Percentiles rank a stretch among this genome's conserved stretches.
These are phyloP conservation scores for Polylopha cassiicola DNA, from an alignment of 2,888 invertebrate genomes.

Conservation along the genomic window DNA sequence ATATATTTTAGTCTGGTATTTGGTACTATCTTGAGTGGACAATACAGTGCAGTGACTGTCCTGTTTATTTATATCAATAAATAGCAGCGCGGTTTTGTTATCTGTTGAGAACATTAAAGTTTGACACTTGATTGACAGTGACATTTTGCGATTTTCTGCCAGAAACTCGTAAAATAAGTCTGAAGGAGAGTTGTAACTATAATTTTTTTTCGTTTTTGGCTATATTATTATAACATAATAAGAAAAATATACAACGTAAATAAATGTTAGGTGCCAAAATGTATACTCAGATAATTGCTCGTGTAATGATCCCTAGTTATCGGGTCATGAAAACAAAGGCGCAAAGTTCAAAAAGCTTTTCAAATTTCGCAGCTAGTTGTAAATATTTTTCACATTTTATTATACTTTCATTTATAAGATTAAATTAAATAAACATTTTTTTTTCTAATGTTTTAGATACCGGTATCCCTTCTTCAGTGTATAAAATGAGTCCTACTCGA, in stretches of 20 bases:
- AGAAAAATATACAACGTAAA: slow-evolving; percentile 6
- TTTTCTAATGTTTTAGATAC: no score
- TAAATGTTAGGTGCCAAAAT: slow-evolving; percentile 9
- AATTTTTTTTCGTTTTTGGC: background rate
- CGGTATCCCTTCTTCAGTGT: slow-evolving; percentile 4
- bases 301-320: slow-evolving; percentile 11
- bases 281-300: slow-evolving; percentile 6
- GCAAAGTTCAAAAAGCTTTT: slow-evolving; percentile 26
- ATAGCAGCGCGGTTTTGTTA: no score
- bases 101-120: no score
- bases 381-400: slow-evolving; percentile 5
- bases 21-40: no score
- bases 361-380: slow-evolving; percentile 27
- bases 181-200: no score
- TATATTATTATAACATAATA: background rate
- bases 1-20: no score
- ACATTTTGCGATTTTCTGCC: no score
- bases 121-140: no score
- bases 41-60: no score
- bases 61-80: no score
- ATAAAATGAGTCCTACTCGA: slow-evolving; percentile 2
- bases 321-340: slow-evolving; percentile 3
- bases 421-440: background rate
- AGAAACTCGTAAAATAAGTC: no score
- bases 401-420: slow-evolving; percentile 1